These are phyloP conservation scores for Ictidomys tridecemlineatus DNA, from an alignment of 2,113 vertebrate genomes.

Conservation along the genomic window DNA sequence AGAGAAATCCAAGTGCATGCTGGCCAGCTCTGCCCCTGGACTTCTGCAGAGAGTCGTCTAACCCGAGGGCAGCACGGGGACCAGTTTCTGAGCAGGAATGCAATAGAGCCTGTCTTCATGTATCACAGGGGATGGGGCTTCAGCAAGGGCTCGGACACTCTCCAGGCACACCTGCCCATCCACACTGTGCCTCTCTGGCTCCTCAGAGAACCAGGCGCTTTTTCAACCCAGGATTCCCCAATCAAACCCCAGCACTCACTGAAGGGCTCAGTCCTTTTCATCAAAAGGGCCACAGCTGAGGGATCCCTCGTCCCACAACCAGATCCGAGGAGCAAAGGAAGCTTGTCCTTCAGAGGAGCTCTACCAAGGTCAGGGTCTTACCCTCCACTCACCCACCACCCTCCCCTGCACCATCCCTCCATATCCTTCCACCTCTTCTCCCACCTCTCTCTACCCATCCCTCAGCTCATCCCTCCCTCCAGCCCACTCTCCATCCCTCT, in stretches of 20 bases:
- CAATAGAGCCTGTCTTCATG: fast-evolving
- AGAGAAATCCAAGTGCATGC: too few relatives aligned
- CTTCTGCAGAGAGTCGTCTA: fast-evolving
- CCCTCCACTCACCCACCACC: not conserved
- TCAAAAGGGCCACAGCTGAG: not conserved
- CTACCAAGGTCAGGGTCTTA: fast-evolving
- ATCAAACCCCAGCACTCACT: not conserved
- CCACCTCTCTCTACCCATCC: not conserved
- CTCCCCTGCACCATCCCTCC: not conserved
- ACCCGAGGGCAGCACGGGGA: fast-evolving
- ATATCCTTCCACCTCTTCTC: not conserved
- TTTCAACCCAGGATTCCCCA: not conserved
- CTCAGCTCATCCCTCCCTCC: not conserved
- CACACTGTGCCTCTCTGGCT: fast-evolving
- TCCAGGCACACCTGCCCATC: fast-evolving
- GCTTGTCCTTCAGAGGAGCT: too few relatives aligned
- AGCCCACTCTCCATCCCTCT: fast-evolving
- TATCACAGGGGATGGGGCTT: fast-evolving
- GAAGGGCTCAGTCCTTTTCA: too few relatives aligned
- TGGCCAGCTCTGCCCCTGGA: fast-evolving
- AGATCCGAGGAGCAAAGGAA: fast-evolving
- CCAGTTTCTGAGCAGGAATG: not conserved
- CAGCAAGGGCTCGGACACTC: not conserved
- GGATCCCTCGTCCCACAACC: not conserved
- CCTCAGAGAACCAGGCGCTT: not conserved